Percentiles rank a stretch among this genome's conserved stretches.
Conservation (phyloP, 2,113 vertebrate genomes). For the Rhinolophus sinicus region DNA sequence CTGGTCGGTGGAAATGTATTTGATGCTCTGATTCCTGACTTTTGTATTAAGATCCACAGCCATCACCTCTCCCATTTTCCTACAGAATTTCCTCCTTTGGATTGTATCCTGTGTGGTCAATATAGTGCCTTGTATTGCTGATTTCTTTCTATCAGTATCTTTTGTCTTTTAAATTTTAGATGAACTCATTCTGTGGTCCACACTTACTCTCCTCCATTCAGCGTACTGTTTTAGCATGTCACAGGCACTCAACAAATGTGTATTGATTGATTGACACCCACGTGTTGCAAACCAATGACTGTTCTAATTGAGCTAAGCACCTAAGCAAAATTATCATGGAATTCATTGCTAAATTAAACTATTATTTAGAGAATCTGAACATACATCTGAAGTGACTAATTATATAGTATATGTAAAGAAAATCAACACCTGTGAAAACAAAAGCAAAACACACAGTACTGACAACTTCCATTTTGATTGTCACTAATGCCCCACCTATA, state of each 20-base stretch:
- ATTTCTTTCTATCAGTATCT: background rate
- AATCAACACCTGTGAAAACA: background rate
- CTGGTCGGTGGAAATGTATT: background rate
- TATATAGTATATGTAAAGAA: background rate
- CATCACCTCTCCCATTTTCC: background rate
- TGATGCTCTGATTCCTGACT: background rate
- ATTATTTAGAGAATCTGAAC: background rate
- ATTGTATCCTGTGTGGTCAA: background rate
- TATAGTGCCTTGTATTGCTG: background rate
- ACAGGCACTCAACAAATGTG: background rate
- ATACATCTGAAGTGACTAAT: background rate
- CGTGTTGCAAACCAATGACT: background rate
- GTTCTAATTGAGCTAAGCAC: background rate
- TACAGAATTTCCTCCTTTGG: background rate
- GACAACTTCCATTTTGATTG: background rate
- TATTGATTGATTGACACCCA: background rate
- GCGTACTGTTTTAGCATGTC: background rate
- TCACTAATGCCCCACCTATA: rapidly evolving
- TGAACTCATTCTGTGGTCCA: background rate
- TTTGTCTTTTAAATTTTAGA: background rate
- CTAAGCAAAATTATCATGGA: background rate
- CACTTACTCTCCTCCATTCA: background rate
- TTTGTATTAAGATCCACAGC: background rate
- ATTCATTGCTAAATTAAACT: background rate
- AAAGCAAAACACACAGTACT: background rate